Evolutionary conservation across 92 coral and sea anemone species (phyloP).

Genomic region (Phenganax subtilis): DNA sequence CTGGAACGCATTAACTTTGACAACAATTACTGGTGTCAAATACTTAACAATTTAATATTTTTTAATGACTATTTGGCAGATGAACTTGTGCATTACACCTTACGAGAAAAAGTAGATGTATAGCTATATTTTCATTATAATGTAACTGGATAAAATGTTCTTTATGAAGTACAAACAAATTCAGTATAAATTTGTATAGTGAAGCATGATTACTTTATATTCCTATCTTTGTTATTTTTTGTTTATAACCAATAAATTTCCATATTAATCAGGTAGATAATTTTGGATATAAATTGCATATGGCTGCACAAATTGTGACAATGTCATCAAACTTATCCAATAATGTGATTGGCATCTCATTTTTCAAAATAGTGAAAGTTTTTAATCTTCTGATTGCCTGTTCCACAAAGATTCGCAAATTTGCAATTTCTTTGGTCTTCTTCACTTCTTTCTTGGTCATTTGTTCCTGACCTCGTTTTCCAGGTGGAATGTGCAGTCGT

Average conservation of each 20-base stretch:
- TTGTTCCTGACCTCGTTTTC: constrained; percentile 19
- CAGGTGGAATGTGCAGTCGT: constrained; percentile 7
- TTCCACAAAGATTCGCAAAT: constrained; percentile 29
- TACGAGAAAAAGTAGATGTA: not conserved
- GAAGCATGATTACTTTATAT: not conserved
- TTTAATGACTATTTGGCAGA: not conserved
- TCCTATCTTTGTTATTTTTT: not conserved
- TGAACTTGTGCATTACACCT: not conserved
- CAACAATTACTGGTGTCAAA: not conserved
- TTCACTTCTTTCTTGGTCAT: constrained; percentile 23
- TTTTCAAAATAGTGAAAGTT: not conserved
- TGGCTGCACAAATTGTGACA: constrained; percentile 9
- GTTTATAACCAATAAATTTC: not conserved
- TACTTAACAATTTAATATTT: not conserved
- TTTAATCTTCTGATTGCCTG: constrained; percentile 32
- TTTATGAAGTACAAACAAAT: not conserved
- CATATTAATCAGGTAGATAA: not conserved
- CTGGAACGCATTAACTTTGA: constrained; percentile 36
- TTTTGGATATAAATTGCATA: constrained; percentile 4
- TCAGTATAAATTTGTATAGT: not conserved
- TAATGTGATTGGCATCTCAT: constrained; percentile 6
- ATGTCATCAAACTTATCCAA: constrained; percentile 4
- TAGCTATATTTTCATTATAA: not conserved
- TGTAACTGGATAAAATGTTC: not conserved
- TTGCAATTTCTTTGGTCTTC: constrained; percentile 28